Evolutionary conservation across 2,797 vertebrate genomes (phyloP).

Genomic region (Eupleurogrammus muticus): DNA sequence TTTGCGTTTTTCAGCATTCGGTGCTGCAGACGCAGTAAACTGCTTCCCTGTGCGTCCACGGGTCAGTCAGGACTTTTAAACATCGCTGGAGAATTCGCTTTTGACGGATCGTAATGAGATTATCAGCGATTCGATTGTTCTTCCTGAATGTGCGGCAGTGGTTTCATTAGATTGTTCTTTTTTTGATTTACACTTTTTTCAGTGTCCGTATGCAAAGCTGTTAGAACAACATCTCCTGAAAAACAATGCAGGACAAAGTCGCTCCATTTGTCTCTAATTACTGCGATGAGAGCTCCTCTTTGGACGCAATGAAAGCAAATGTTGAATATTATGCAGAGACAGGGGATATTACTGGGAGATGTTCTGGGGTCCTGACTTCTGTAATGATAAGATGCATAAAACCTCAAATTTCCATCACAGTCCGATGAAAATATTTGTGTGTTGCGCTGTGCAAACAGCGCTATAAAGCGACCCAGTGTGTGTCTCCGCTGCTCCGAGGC

Average conservation of each 20-base stretch:
- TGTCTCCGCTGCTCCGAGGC: conserved; percentile 16
- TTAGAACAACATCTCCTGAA: too few relatives aligned
- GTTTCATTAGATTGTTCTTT: too few relatives aligned
- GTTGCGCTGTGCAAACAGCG: conserved; percentile 46
- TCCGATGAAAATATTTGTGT: conserved; percentile 59
- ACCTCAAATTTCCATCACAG: conserved; percentile 64
- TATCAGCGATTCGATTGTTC: neutral
- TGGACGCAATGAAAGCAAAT: conserved; percentile 34
- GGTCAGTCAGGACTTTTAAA: neutral
- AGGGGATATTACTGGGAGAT: conserved; percentile 26
- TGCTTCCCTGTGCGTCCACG: too few relatives aligned
- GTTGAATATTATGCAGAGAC: neutral
- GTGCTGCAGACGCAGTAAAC: neutral
- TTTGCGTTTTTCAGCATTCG: too few relatives aligned
- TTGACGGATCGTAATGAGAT: neutral
- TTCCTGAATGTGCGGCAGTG: too few relatives aligned
- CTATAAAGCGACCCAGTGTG: conserved; percentile 26
- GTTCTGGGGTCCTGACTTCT: conserved; percentile 43
- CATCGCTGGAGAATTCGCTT: neutral
- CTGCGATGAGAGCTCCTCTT: conserved; percentile 26
- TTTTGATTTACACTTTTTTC: too few relatives aligned
- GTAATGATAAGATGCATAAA: conserved; percentile 70
- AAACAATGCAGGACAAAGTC: conserved; percentile 25
- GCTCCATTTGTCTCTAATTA: conserved; percentile 50
- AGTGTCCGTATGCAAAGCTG: neutral